These are phyloP conservation scores for Carassius carassius DNA, from an alignment of 2,113 vertebrate species.

Conservation along the genomic window DNA sequence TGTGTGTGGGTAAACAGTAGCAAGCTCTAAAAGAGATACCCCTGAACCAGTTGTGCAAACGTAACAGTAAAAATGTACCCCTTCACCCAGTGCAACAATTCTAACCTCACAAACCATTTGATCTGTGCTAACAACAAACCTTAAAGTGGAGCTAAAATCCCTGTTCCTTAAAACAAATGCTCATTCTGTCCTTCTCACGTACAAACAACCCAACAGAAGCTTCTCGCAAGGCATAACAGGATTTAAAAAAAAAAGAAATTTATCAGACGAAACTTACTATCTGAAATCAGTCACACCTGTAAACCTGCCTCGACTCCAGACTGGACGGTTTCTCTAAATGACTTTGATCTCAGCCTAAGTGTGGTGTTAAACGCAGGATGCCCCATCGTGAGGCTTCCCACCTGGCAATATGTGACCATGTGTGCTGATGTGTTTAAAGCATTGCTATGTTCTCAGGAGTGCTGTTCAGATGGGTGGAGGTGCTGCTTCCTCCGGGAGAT, in stretches of 20 bases:
- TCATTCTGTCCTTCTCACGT: background rate
- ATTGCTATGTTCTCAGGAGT: constrained; percentile 87
- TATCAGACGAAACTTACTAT: background rate
- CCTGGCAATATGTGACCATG: constrained; percentile 20
- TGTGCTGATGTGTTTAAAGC: constrained; percentile 73
- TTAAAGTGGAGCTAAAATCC: constrained; percentile 3
- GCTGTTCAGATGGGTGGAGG: constrained; percentile 89
- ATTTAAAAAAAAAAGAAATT: background rate
- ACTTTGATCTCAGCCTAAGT: background rate
- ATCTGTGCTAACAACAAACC: background rate
- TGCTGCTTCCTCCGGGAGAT: constrained; percentile 84
- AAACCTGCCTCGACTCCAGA: background rate
- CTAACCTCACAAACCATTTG: constrained; percentile 1
- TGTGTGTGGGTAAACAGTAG: constrained; percentile 18
- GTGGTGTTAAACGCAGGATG: background rate
- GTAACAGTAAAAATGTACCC: background rate
- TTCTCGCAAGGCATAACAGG: background rate
- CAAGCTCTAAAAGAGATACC: constrained; percentile 18
- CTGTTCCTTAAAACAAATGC: background rate
- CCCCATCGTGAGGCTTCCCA: constrained; percentile 28
- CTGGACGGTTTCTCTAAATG: background rate
- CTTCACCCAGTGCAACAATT: background rate
- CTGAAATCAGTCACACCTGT: constrained; percentile 10
- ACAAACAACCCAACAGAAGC: background rate
- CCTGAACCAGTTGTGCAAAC: constrained; percentile 38